Evolutionary conservation across 2,888 invertebrate species (phyloP).

Genomic region (Pilophorus perplexus): DNA sequence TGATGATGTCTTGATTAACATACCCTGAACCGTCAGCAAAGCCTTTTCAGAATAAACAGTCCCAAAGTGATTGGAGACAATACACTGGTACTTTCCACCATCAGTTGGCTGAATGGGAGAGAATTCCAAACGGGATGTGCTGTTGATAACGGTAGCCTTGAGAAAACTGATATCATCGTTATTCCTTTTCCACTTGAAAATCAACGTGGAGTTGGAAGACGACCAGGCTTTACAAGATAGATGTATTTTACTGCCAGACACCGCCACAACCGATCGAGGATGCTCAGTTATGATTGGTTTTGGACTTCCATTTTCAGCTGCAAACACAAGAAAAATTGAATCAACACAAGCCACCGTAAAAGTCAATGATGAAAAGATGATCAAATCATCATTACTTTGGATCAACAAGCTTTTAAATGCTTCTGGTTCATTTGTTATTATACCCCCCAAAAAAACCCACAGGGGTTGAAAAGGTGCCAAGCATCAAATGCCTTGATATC

Average conservation of each 20-base stretch:
- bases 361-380: too few relatives aligned
- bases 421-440: too few relatives aligned
- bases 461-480: too few relatives aligned
- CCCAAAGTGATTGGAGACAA: slow-evolving; percentile 84
- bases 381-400: too few relatives aligned
- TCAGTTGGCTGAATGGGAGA: slow-evolving; percentile 73
- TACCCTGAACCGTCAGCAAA: slow-evolving; percentile 79
- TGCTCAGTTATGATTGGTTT: slow-evolving; percentile 81
- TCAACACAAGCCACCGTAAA: too few relatives aligned
- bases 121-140: slow-evolving; percentile 60
- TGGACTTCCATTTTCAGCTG: slow-evolving; percentile 67
- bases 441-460: too few relatives aligned
- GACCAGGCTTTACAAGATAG: slow-evolving; percentile 80
- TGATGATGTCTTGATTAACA: too few relatives aligned
- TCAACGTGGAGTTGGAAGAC: slow-evolving; percentile 69
- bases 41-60: slow-evolving; percentile 85
- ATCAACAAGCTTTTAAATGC: too few relatives aligned
- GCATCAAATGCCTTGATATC: too few relatives aligned
- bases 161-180: slow-evolving; percentile 60
- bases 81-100: slow-evolving; percentile 89
- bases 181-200: slow-evolving; percentile 85
- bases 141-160: slow-evolving; percentile 45
- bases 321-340: slow-evolving; percentile 3
- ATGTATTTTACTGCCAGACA: slow-evolving; percentile 81
- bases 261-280: slow-evolving; percentile 77